Conservation (phyloP, 1,140 invertebrate species). For the Chrysomallon squamiferum region DNA sequence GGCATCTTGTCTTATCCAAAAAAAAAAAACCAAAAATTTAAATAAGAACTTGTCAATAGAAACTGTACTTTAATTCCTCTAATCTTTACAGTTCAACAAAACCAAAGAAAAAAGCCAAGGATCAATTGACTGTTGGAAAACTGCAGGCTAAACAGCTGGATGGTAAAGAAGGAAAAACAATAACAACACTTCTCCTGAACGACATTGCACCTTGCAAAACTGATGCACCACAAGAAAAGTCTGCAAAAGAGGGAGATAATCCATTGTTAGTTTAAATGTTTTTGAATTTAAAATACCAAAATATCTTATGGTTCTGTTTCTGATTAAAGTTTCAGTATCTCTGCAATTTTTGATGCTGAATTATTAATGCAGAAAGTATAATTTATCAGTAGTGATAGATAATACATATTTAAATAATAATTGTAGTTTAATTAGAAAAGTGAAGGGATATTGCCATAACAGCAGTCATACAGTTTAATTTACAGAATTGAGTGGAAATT, state of each 20-base stretch:
- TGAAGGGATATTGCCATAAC: too few relatives aligned
- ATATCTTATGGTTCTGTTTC: background rate
- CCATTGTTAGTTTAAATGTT: conserved; percentile 35
- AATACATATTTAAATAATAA: too few relatives aligned
- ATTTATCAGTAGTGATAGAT: too few relatives aligned
- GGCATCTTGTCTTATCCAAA: too few relatives aligned
- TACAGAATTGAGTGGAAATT: too few relatives aligned
- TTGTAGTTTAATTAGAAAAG: too few relatives aligned
- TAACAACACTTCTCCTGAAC: conserved; percentile 51
- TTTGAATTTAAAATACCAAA: background rate
- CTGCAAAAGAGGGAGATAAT: conserved; percentile 31
- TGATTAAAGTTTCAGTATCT: background rate
- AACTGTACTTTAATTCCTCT: background rate
- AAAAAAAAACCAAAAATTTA: too few relatives aligned
- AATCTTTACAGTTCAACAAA: background rate
- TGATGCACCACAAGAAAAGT: conserved; percentile 22
- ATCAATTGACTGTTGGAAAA: conserved; percentile 46
- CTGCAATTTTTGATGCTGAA: conserved; percentile 3
- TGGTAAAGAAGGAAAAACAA: conserved; percentile 17
- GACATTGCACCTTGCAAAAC: conserved; percentile 38
- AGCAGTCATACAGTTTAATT: too few relatives aligned
- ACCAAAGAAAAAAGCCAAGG: conserved; percentile 24
- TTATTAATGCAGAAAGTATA: too few relatives aligned
- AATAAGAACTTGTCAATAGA: too few relatives aligned
- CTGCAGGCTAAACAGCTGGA: conserved; percentile 32